phyloP scores from a whole-genome alignment of 2,113 vertebrate species.

The Etheostoma cragini region DNA sequence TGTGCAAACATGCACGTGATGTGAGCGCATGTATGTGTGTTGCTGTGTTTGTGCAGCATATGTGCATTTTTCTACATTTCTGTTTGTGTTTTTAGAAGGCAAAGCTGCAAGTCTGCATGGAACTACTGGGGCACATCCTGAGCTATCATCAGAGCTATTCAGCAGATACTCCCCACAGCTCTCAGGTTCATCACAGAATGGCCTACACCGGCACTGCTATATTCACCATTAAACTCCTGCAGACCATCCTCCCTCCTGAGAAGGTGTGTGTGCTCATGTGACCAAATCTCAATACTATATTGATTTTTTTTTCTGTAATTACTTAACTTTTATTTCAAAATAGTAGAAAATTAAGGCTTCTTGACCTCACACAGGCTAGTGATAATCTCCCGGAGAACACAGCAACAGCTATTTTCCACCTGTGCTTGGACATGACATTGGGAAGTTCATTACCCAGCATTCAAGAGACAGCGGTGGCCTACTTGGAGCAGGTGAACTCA shows the following conservation, averaged over 20 bases:
- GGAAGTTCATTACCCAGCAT: conserved; percentile 88
- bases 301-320: background rate
- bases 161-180: conserved; percentile 79
- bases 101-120: conserved; percentile 86
- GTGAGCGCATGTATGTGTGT: conserved; percentile 11
- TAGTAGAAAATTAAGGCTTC: background rate
- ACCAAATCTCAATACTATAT: background rate
- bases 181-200: conserved; percentile 88
- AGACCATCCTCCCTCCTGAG: conserved; percentile 92
- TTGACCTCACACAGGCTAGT: conserved; percentile 80
- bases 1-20: conserved; percentile 44
- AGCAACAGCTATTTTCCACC: conserved; percentile 87
- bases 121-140: conserved; percentile 88
- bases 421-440: conserved; percentile 91
- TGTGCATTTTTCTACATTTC: conserved; percentile 55
- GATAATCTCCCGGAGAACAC: conserved; percentile 87
- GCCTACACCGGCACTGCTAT: conserved; percentile 88
- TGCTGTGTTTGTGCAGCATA: conserved; percentile 32
- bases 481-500: conserved; percentile 92
- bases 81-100: conserved; percentile 85
- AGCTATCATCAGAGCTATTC: conserved; percentile 83
- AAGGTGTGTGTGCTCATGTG: conserved; percentile 86
- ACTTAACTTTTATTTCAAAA: background rate
- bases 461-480: conserved; percentile 90
- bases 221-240: conserved; percentile 89